phyloP scores from a whole-genome alignment of 2,113 vertebrate genomes.

The Coryphaenoides rupestris region DNA sequence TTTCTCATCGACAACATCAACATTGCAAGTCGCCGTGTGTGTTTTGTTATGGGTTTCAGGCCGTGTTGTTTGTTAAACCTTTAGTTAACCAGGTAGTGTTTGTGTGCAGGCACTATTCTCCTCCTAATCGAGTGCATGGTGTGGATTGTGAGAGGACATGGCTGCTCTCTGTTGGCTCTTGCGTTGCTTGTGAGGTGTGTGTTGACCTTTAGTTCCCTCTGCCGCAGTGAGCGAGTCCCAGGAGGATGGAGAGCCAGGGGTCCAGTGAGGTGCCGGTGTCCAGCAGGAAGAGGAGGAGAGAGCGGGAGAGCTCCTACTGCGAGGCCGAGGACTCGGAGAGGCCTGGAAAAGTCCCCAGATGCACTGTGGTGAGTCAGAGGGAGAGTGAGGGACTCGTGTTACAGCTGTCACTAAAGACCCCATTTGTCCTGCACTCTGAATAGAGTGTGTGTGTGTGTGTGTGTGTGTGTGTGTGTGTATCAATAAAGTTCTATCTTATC shows the following conservation, averaged over 20 bases:
- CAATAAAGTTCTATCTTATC: no score
- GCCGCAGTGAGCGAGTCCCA: no score
- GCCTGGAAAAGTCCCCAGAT: slow-evolving; percentile 79
- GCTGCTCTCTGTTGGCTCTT: neutral
- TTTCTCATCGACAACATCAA: no score
- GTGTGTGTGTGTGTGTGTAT: neutral
- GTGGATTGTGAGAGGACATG: no score
- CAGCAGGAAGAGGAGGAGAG: slow-evolving; percentile 92
- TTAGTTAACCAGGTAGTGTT: no score
- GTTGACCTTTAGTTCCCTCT: neutral
- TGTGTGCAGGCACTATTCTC: no score
- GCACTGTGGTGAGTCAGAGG: slow-evolving; percentile 78
- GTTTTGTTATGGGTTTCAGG: no score
- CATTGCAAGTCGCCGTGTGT: no score
- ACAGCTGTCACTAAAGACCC: neutral
- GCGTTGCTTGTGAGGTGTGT: neutral
- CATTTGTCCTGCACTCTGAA: slow-evolving; percentile 6
- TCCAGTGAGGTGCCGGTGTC: slow-evolving; percentile 74
- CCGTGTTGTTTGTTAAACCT: no score
- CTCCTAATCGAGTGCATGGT: no score
- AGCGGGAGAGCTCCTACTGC: slow-evolving; percentile 86
- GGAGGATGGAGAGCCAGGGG: slow-evolving; percentile 82
- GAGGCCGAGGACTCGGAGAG: slow-evolving; percentile 79
- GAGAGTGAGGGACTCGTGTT: neutral
- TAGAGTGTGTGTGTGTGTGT: slow-evolving; percentile 4